A percentile compares a stretch with the other conserved stretches of the same genome.
Evolutionary conservation across 1,140 invertebrate species (phyloP).

Genomic region (Acyrthosiphon pisum): DNA sequence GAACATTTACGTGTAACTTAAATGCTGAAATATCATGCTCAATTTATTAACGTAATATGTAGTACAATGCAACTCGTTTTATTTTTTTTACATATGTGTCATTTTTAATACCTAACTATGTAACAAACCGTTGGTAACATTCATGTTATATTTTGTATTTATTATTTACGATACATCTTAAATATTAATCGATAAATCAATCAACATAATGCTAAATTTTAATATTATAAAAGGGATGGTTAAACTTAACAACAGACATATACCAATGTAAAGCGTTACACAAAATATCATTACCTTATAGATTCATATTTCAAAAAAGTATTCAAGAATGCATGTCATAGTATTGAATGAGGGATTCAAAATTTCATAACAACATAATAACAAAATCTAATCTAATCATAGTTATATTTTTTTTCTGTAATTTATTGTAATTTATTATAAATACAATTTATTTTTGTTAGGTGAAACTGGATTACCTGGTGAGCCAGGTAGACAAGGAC

Average conservation of each 20-base stretch:
- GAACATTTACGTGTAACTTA: background rate
- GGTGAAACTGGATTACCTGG: slow-evolving; percentile 62
- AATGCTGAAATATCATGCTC: too few relatives aligned
- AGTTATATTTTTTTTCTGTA: too few relatives aligned
- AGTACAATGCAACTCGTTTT: background rate
- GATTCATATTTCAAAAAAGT: background rate
- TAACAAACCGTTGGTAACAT: background rate
- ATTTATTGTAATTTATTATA: background rate
- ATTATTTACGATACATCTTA: background rate
- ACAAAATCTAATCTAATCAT: too few relatives aligned
- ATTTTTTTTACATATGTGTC: background rate
- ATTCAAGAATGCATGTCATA: background rate
- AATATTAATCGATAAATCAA: background rate
- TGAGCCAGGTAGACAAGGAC: slow-evolving; percentile 68
- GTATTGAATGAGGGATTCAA: background rate
- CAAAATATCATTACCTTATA: background rate
- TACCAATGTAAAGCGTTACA: too few relatives aligned
- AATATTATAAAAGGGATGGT: background rate
- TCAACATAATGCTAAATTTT: background rate
- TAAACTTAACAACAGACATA: background rate
- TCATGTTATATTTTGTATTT: background rate
- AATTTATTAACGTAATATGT: background rate
- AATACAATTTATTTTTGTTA: slow-evolving; percentile 3
- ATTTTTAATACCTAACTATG: background rate
- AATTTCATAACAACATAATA: background rate